Percentiles rank a stretch among this genome's conserved stretches.
Evolutionary conservation across 2,797 vertebrate species (phyloP).

Genomic region (Streptopelia turtur): DNA sequence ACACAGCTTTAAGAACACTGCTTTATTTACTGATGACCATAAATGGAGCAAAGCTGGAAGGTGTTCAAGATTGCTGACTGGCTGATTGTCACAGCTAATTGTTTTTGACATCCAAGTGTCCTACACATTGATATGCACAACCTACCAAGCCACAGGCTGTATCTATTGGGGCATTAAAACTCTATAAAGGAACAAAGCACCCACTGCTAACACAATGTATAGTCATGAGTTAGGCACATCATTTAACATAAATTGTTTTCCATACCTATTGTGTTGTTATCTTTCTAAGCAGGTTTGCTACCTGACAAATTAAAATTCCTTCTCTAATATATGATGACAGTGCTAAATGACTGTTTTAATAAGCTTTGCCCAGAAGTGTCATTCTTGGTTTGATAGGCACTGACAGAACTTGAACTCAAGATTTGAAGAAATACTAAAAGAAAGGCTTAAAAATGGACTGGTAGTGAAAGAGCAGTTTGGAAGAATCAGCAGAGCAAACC

Average conservation of each 20-base stretch:
- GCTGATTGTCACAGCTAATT: conserved; percentile 50
- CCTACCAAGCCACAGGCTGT: not conserved
- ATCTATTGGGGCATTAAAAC: not conserved
- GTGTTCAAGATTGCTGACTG: conserved; percentile 11
- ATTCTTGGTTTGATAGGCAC: not conserved
- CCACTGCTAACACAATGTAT: not conserved
- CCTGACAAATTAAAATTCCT: not conserved
- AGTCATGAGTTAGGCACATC: not conserved
- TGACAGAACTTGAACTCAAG: not conserved
- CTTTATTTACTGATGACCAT: conserved; percentile 53
- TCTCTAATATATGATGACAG: not conserved
- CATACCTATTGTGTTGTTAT: not conserved
- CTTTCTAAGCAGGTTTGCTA: not conserved
- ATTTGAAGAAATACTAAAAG: not conserved
- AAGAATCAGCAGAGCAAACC: not conserved
- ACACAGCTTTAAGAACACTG: conserved; percentile 18
- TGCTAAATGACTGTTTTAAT: not conserved
- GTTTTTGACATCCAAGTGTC: conserved; percentile 34
- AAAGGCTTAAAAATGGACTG: not conserved
- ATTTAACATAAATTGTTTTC: not conserved
- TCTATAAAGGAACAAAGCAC: not conserved
- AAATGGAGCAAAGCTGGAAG: conserved; percentile 62
- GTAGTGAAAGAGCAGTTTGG: not conserved
- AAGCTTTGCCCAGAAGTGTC: not conserved
- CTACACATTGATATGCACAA: not conserved